Evolutionary conservation across 2,888 invertebrate genomes (phyloP).

Genomic region (Drosophila niveifrons): DNA sequence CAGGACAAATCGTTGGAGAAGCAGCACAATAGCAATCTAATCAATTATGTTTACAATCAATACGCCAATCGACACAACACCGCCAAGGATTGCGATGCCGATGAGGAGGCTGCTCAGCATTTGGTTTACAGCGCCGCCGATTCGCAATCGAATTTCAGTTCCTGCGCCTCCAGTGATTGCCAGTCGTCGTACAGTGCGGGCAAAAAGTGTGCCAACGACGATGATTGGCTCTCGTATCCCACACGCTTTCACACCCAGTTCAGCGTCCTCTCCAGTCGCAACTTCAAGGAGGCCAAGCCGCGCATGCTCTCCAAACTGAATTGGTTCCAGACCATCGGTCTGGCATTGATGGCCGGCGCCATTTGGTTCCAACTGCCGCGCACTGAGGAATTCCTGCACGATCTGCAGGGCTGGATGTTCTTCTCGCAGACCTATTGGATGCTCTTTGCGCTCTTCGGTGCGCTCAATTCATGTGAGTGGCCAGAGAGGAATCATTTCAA

Average conservation of each 20-base stretch:
- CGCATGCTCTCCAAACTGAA: conserved; percentile 91
- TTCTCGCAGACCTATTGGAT: conserved; percentile 94
- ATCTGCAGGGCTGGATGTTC: conserved; percentile 94
- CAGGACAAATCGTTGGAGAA: conserved; percentile 48
- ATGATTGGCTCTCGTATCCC: conserved; percentile 89
- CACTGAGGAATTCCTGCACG: conserved; percentile 90
- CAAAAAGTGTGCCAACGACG: conserved; percentile 42
- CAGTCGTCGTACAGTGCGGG: conserved; percentile 75
- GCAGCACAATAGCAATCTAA: conserved; percentile 77
- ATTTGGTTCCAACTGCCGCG: conserved; percentile 93
- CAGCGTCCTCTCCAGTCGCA: conserved; percentile 90
- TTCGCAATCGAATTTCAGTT: conserved; percentile 90
- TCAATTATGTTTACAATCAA: conserved; percentile 80
- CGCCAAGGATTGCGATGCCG: conserved; percentile 60
- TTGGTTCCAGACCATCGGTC: conserved; percentile 91
- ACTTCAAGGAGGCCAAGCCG: conserved; percentile 91
- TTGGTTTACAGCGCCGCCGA: conserved; percentile 87
- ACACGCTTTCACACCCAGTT: conserved; percentile 93
- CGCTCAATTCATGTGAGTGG: conserved; percentile 91
- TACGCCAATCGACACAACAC: conserved; percentile 68
- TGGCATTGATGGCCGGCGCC: conserved; percentile 90
- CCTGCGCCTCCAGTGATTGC: conserved; percentile 86
- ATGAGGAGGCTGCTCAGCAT: conserved; percentile 86
- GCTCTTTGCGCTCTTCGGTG: conserved; percentile 92
- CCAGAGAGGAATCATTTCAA: not conserved